Conservation (phyloP, 1,140 invertebrate genomes). For the Hirudo medicinalis region DNA sequence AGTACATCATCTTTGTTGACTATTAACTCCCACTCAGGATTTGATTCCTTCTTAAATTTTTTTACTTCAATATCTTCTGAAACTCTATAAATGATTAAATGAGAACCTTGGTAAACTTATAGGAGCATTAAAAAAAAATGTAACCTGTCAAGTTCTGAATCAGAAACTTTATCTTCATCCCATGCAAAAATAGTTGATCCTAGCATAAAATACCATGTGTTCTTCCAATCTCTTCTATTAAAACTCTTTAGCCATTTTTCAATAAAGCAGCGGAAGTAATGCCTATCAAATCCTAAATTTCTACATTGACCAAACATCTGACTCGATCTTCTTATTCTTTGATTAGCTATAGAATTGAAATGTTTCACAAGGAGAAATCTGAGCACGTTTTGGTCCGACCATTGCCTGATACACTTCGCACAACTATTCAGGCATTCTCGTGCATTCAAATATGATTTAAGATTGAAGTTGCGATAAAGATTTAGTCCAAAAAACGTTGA, state of each 20-base stretch:
- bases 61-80: constrained; percentile 18
- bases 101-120: neutral
- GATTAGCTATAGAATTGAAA: constrained; percentile 31
- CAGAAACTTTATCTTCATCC: constrained; percentile 33
- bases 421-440: too few relatives aligned
- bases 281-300: constrained; percentile 31
- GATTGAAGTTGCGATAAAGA: too few relatives aligned
- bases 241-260: constrained; percentile 24
- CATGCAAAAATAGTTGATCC: constrained; percentile 33
- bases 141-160: constrained; percentile 32
- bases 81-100: constrained; percentile 12
- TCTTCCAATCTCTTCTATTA: constrained; percentile 21
- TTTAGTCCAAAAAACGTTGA: too few relatives aligned
- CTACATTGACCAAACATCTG: constrained; percentile 32
- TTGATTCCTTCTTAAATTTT: neutral
- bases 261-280: constrained; percentile 26
- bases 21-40: constrained; percentile 33
- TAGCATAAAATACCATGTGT: constrained; percentile 26
- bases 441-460: too few relatives aligned
- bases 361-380: constrained; percentile 29
- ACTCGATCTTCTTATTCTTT: constrained; percentile 29
- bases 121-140: neutral
- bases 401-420: too few relatives aligned
- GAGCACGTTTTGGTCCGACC: constrained; percentile 20
- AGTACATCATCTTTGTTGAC: constrained; percentile 33